Conservation (phyloP, 2,888 invertebrate genomes). For the Mesochorus sp. region DNA sequence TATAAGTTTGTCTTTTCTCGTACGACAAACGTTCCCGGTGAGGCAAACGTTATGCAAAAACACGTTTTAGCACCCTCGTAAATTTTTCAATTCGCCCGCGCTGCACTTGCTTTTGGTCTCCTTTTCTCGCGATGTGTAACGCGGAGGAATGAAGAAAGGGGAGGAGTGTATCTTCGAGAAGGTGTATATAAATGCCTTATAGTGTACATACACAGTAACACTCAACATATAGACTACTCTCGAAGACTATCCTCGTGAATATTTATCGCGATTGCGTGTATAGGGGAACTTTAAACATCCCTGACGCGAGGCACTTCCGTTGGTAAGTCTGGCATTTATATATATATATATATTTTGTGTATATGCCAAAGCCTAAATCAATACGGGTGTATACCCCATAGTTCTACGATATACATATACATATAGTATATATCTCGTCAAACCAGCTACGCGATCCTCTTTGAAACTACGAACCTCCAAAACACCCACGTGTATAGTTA, state of each 20-base stretch:
- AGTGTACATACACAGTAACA: neutral
- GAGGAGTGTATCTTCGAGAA: conserved; percentile 17
- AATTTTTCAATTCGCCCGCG: conserved; percentile 50
- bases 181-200: conserved; percentile 1
- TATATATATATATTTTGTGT: conserved; percentile 9
- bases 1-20: neutral
- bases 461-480: conserved; percentile 51
- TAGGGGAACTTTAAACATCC: conserved; percentile 68
- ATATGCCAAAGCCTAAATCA: conserved; percentile 66
- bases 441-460: conserved; percentile 2
- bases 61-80: conserved; percentile 55
- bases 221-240: conserved; percentile 32
- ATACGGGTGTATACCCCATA: conserved; percentile 64
- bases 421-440: neutral
- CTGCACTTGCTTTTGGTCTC: neutral
- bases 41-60: conserved; percentile 53
- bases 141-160: too few species aligned
- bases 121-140: conserved; percentile 26
- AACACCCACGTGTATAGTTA: conserved; percentile 19
- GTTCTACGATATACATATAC: neutral
- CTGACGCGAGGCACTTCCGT: conserved; percentile 56
- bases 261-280: conserved; percentile 60
- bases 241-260: conserved; percentile 52
- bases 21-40: conserved; percentile 11
- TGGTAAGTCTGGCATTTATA: conserved; percentile 27